Percentiles rank a stretch among this genome's conserved stretches.
Evolutionary conservation across 1,140 invertebrate genomes (phyloP).

Genomic region (Mesaphorura yosii): DNA sequence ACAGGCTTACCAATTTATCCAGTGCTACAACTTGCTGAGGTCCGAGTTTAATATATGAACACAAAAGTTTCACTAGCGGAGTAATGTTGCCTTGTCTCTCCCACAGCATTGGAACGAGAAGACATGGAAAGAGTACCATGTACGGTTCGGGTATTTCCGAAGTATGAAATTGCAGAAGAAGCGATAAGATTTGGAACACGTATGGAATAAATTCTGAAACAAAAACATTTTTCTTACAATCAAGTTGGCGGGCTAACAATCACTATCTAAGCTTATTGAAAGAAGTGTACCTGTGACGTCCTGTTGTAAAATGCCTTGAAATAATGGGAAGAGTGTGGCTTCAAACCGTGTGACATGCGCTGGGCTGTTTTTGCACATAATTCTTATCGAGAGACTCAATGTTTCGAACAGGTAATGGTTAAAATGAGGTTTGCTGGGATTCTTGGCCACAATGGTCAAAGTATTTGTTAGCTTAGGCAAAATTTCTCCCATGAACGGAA

Average conservation of each 20-base stretch:
- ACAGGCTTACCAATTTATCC: constrained; percentile 45
- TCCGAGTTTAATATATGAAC: constrained; percentile 69
- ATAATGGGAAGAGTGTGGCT: constrained; percentile 78
- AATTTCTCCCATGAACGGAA: constrained; percentile 64
- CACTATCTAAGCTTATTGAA: not conserved
- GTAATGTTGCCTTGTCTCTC: constrained; percentile 83
- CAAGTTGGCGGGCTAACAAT: not conserved
- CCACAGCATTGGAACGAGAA: constrained; percentile 80
- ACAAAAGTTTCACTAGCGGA: constrained; percentile 75
- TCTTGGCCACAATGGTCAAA: constrained; percentile 72
- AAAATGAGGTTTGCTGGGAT: constrained; percentile 91
- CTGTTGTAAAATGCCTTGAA: constrained; percentile 82
- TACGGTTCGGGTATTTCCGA: constrained; percentile 62
- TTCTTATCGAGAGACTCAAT: constrained; percentile 71
- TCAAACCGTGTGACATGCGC: constrained; percentile 78
- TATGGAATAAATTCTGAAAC: constrained; percentile 89
- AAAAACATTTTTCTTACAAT: constrained; percentile 13
- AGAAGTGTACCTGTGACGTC: constrained; percentile 67
- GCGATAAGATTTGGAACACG: constrained; percentile 88
- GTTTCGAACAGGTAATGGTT: constrained; percentile 97
- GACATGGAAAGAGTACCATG: constrained; percentile 73
- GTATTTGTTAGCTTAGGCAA: constrained; percentile 75
- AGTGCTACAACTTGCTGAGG: constrained; percentile 57
- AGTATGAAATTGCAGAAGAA: constrained; percentile 71
- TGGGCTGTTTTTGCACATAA: constrained; percentile 70